Base-by-base conservation (phyloP, 2,888 invertebrate genomes). In the Falcaria lacertinaria region DNA sequence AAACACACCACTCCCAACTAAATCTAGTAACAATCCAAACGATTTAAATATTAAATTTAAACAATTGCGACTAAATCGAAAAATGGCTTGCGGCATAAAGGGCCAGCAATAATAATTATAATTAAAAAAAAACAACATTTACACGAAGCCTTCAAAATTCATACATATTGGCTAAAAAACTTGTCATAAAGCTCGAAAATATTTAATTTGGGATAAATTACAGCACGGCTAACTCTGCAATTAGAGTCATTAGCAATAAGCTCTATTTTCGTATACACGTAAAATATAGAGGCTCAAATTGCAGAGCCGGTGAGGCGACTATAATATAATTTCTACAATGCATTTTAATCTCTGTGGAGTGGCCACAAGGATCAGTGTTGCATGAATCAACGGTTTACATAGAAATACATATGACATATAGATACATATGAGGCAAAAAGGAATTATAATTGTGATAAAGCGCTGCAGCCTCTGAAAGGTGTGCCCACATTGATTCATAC, bases 11-110 rank as follows among this genome's bases (percentile, higher is more conserved):
- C 47, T 36, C 44, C 54, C 54, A 50, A 57, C 49, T 51, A 63
- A 45, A 54, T 45, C 62, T 64, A 66, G 48, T 52, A 72, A 68
- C 64, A 66, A 69, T 64, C 61, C 58, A 62, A 66, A 63, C 41
- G 36, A 50, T 22, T 22, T 7, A 19, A 36, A 36, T 11, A 14
- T 7, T 53, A 37, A 57, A 59, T 46, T 55, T 50, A 50, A 55
- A 52, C 52, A 54, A 54, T 61, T 52, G 60, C 57, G 57, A 61
- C 70, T 70, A 67, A 66, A 53, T 57, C 50, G 58, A 60, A 49
- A 47, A 53, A 67, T 64, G 67, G 65, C 67, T 55, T 47, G 54
- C 61, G 57, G 54, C 50, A 15, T 28, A 5, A 28, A 37, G 7
- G 14, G 37, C 63, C 57, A 52, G 45, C 43, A 28, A 47, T 40